A percentile compares a stretch with the other conserved stretches of the same genome.
Evolutionary conservation across 2,113 vertebrate species (phyloP).

Genomic region (Thunnus maccoyii): DNA sequence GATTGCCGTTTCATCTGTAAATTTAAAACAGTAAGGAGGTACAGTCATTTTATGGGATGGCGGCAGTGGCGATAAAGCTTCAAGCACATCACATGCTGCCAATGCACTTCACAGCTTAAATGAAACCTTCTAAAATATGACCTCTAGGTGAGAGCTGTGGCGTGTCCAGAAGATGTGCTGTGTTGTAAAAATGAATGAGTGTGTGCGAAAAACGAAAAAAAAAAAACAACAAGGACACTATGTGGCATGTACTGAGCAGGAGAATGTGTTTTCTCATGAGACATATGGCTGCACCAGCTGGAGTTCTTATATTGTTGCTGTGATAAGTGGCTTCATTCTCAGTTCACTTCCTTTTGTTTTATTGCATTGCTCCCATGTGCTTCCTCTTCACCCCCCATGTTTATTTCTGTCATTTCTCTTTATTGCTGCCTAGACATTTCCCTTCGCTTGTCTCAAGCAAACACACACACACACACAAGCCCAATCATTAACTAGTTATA

Average conservation of each 20-base stretch:
- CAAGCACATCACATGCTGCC: not conserved
- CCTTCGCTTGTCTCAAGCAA: not conserved
- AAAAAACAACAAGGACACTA: constrained; percentile 32
- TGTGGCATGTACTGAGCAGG: constrained; percentile 31
- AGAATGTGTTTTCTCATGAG: constrained; percentile 54
- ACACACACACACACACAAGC: not conserved
- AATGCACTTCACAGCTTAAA: not conserved
- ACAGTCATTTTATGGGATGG: not conserved
- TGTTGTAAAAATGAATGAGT: constrained; percentile 24
- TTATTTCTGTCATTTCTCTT: constrained; percentile 53
- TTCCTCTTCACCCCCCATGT: constrained; percentile 15
- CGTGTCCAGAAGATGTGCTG: constrained; percentile 33
- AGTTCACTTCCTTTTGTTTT: constrained; percentile 47
- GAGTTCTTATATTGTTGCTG: constrained; percentile 47
- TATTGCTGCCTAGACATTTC: constrained; percentile 14
- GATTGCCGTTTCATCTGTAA: constrained; percentile 6
- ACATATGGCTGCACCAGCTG: constrained; percentile 70
- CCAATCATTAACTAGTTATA: not conserved
- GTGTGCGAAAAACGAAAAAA: not conserved
- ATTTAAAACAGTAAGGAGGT: constrained; percentile 3
- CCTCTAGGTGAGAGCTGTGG: constrained; percentile 15
- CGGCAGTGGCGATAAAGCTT: not conserved
- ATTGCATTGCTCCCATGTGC: constrained; percentile 37
- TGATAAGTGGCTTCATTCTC: constrained; percentile 59
- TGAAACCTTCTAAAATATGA: constrained; percentile 27